These are phyloP conservation scores for Chascanopsetta lugubris DNA, from an alignment of 2,113 vertebrate genomes.

Conservation along the genomic window DNA sequence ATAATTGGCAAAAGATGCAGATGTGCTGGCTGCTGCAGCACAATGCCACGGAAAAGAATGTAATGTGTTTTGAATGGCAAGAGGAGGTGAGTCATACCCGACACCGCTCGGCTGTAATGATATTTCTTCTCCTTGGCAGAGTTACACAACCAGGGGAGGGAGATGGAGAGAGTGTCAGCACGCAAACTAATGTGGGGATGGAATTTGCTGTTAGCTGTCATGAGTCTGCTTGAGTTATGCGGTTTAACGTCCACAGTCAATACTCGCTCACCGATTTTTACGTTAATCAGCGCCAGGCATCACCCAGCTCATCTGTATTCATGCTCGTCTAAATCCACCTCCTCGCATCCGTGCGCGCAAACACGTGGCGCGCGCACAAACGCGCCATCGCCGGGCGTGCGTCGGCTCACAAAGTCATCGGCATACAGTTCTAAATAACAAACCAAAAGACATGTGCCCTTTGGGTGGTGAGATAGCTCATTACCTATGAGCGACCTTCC, in stretches of 20 bases:
- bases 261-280: slow-evolving; percentile 42
- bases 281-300: slow-evolving; percentile 50
- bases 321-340: slow-evolving; percentile 19
- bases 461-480: slow-evolving; percentile 98
- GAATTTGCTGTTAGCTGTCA: slow-evolving; percentile 55
- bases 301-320: slow-evolving; percentile 16
- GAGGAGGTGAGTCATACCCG: slow-evolving; percentile 74
- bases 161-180: slow-evolving; percentile 45
- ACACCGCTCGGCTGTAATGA: slow-evolving; percentile 61
- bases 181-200: slow-evolving; percentile 56
- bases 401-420: slow-evolving; percentile 30
- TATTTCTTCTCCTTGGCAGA: slow-evolving; percentile 63
- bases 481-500: slow-evolving; percentile 98
- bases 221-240: slow-evolving; percentile 20
- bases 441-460: slow-evolving; percentile 93
- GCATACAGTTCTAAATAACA: slow-evolving; percentile 90
- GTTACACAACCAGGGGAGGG: slow-evolving; percentile 41
- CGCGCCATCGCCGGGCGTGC: slow-evolving; percentile 33
- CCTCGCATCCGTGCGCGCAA: slow-evolving; percentile 32
- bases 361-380: slow-evolving; percentile 40
- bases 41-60: slow-evolving; percentile 48
- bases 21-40: slow-evolving; percentile 55
- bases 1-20: slow-evolving; percentile 76
- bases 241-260: slow-evolving; percentile 44
- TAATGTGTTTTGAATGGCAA: slow-evolving; percentile 72